Percentiles rank a stretch among this genome's conserved stretches.
These are phyloP conservation scores for Orthosia gracilis DNA, from an alignment of 2,888 invertebrate genomes.

Conservation along the genomic window DNA sequence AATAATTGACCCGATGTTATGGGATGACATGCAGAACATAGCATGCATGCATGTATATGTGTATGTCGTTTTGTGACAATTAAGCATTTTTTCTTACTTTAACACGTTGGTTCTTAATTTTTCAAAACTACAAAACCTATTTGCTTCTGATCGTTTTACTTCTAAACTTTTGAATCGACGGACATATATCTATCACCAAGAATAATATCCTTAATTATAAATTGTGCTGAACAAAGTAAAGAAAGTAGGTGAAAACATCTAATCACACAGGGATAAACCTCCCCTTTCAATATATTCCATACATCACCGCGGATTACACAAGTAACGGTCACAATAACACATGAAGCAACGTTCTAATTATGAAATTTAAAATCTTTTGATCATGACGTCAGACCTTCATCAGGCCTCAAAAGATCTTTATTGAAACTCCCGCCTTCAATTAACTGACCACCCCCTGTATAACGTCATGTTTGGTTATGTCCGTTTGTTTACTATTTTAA, in stretches of 20 bases:
- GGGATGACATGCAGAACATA: no score
- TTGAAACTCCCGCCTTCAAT: slow-evolving; percentile 86
- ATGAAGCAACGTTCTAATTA: slow-evolving; percentile 70
- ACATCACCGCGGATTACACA: slow-evolving; percentile 67
- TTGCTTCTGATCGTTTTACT: neutral
- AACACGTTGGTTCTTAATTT: no score
- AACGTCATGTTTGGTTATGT: slow-evolving; percentile 26
- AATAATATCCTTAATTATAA: neutral
- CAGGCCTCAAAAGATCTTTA: slow-evolving; percentile 80
- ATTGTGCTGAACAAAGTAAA: neutral
- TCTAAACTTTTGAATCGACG: neutral
- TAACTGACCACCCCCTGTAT: slow-evolving; percentile 74
- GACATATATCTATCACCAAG: neutral
- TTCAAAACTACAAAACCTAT: no score
- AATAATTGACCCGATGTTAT: no score
- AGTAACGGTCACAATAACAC: slow-evolving; percentile 67
- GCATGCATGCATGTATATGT: no score
- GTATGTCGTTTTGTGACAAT: no score
- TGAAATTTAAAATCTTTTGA: slow-evolving; percentile 80
- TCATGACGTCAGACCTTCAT: slow-evolving; percentile 83
- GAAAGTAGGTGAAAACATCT: slow-evolving; percentile 1
- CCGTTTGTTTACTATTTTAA: slow-evolving; percentile 39
- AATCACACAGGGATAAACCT: slow-evolving; percentile 31
- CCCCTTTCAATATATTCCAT: slow-evolving; percentile 48
- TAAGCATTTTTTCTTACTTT: no score